These are phyloP conservation scores for Ancistrus triradiatus DNA, from an alignment of 2,113 vertebrate genomes.

Conservation along the genomic window DNA sequence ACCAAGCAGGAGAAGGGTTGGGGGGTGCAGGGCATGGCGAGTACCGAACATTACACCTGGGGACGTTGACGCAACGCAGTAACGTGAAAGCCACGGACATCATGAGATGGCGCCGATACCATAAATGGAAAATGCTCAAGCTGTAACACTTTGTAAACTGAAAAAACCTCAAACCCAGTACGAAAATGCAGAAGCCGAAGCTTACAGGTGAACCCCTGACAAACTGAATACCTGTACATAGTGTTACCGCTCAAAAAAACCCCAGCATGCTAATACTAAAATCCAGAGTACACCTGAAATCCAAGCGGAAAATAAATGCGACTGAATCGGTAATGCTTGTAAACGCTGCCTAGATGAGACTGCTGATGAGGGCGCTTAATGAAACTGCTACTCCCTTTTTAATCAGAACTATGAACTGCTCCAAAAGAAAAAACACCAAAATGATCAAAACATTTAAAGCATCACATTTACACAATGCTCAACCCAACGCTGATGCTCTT, in stretches of 20 bases:
- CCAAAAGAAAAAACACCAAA: slow-evolving; percentile 12
- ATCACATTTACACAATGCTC: slow-evolving; percentile 18
- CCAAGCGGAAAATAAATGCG: slow-evolving; percentile 33
- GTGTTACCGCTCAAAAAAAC: slow-evolving; percentile 15
- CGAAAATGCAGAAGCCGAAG: not conserved
- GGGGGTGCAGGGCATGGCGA: slow-evolving; percentile 1
- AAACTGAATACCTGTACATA: slow-evolving; percentile 2
- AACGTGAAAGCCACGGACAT: slow-evolving; percentile 37
- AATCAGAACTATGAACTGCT: slow-evolving; percentile 10
- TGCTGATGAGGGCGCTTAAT: slow-evolving; percentile 7
- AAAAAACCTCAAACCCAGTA: not conserved
- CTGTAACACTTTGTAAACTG: slow-evolving; percentile 9
- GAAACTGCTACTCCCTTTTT: slow-evolving; percentile 26
- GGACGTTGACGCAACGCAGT: slow-evolving; percentile 49
- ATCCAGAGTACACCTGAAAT: slow-evolving; percentile 41
- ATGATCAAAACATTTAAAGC: slow-evolving; percentile 26
- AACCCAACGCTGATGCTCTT: slow-evolving; percentile 10
- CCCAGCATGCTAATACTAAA: not conserved
- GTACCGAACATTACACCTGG: slow-evolving; percentile 48
- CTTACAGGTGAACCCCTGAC: slow-evolving; percentile 16
- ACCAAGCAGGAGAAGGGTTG: slow-evolving; percentile 36
- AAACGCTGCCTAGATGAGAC: slow-evolving; percentile 33
- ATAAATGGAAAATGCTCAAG: slow-evolving; percentile 4
- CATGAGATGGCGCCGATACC: slow-evolving; percentile 5
- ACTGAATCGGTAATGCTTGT: slow-evolving; percentile 37